These are phyloP conservation scores for Barbus barbus DNA, from an alignment of 2,113 vertebrate species.

Conservation along the genomic window DNA sequence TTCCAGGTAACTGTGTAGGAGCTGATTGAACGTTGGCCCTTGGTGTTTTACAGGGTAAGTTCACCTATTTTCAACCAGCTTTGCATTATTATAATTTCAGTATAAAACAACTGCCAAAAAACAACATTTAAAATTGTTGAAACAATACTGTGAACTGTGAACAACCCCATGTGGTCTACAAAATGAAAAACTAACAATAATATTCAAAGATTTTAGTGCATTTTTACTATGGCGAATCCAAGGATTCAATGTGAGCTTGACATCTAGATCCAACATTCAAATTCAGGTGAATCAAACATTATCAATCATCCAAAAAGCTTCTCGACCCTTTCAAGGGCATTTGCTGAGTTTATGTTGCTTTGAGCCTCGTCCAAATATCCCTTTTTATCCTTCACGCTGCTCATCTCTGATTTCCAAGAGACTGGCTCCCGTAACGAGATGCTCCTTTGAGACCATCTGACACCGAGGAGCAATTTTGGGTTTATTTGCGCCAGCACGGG, in stretches of 20 bases:
- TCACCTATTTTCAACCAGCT: too few relatives aligned
- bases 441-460: not conserved
- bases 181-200: not conserved
- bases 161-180: not conserved
- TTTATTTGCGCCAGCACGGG: slow-evolving; percentile 8
- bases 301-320: not conserved
- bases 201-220: not conserved
- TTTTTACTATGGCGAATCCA: not conserved
- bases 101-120: not conserved
- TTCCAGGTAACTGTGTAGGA: not conserved
- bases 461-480: not conserved
- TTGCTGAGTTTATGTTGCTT: not conserved
- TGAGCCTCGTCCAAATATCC: not conserved
- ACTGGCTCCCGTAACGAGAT: slow-evolving; percentile 22
- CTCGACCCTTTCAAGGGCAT: not conserved
- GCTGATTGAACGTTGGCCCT: too few relatives aligned
- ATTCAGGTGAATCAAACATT: not conserved
- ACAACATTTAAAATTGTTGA: not conserved
- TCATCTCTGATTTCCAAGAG: slow-evolving; percentile 1
- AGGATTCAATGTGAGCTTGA: not conserved
- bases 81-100: too few relatives aligned
- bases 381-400: not conserved
- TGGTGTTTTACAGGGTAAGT: too few relatives aligned
- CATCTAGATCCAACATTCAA: not conserved
- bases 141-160: not conserved